Evolutionary conservation across 2,113 vertebrate genomes (phyloP).

Genomic region (Eleginops maclovinus): DNA sequence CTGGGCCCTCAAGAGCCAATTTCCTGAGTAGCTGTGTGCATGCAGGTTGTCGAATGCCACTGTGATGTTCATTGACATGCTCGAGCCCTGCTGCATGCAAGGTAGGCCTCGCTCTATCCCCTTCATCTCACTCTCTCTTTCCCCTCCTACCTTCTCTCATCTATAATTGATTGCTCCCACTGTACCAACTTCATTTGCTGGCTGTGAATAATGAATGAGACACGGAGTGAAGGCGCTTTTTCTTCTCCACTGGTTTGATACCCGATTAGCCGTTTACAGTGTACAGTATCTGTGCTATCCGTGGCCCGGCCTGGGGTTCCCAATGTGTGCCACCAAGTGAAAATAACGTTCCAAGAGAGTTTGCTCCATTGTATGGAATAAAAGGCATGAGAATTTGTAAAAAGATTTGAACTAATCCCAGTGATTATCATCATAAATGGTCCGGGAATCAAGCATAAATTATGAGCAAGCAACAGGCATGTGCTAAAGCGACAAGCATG

Average conservation of each 20-base stretch:
- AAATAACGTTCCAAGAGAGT: conserved; percentile 27
- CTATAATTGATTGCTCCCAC: conserved; percentile 85
- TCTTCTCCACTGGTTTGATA: conserved; percentile 79
- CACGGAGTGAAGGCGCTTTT: conserved; percentile 75
- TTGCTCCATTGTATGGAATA: conserved; percentile 1
- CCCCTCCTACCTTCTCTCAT: conserved; percentile 79
- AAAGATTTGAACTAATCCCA: background rate
- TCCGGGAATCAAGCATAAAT: background rate
- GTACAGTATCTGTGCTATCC: conserved; percentile 49
- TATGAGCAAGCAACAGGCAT: conserved; percentile 13
- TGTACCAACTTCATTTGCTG: conserved; percentile 84
- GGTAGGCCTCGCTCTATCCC: conserved; percentile 57
- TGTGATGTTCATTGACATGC: conserved; percentile 63
- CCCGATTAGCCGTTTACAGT: conserved; percentile 74
- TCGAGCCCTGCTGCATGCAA: conserved; percentile 62
- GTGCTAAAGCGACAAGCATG: background rate
- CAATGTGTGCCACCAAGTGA: conserved; percentile 44
- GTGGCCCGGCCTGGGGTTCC: conserved; percentile 58
- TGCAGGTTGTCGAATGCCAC: conserved; percentile 44
- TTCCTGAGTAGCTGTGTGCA: conserved; percentile 41
- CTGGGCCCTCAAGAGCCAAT: conserved; percentile 30
- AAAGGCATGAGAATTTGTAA: background rate
- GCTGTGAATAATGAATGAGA: conserved; percentile 85
- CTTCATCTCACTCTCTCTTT: conserved; percentile 56
- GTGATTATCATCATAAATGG: conserved; percentile 18